Evolutionary conservation across 2,888 invertebrate species (phyloP).

Genomic region (Elegia similella): DNA sequence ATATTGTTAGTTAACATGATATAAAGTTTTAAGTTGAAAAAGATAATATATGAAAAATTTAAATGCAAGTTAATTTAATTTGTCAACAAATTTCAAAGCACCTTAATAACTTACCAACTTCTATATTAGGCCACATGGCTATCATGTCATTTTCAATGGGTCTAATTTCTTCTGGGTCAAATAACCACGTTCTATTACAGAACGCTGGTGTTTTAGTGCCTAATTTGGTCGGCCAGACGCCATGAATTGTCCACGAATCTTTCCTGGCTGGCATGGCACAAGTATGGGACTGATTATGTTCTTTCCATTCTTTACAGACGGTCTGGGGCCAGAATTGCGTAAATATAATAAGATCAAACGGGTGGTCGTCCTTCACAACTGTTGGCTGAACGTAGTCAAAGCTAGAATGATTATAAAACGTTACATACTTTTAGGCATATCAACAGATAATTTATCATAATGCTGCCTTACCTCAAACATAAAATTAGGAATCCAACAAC

Average conservation of each 20-base stretch:
- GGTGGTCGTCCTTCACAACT: slow-evolving; percentile 36
- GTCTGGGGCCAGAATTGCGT: slow-evolving; percentile 89
- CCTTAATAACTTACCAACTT: slow-evolving; percentile 77
- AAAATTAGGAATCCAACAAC: not conserved
- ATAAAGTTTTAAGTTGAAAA: too few relatives aligned
- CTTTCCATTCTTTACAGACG: slow-evolving; percentile 86
- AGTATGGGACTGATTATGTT: slow-evolving; percentile 77
- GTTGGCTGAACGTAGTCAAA: slow-evolving; percentile 23
- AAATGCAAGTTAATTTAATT: too few relatives aligned
- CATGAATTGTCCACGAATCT: slow-evolving; percentile 89
- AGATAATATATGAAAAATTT: too few relatives aligned
- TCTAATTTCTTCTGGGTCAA: slow-evolving; percentile 82
- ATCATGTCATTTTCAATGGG: slow-evolving; percentile 81
- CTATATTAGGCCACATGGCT: slow-evolving; percentile 87
- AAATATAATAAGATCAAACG: slow-evolving; percentile 90
- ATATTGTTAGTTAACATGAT: too few relatives aligned
- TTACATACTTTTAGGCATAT: not conserved
- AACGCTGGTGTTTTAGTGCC: slow-evolving; percentile 85
- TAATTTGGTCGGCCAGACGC: slow-evolving; percentile 90
- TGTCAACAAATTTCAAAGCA: too few relatives aligned
- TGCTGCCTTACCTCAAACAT: not conserved
- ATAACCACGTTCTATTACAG: slow-evolving; percentile 86
- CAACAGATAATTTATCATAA: not conserved
- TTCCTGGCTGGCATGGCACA: slow-evolving; percentile 84
- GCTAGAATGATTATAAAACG: not conserved